A percentile compares a stretch with the other conserved stretches of the same genome.
phyloP scores from a whole-genome alignment of 2,888 invertebrate species.

The Eurytoma adleriae region DNA sequence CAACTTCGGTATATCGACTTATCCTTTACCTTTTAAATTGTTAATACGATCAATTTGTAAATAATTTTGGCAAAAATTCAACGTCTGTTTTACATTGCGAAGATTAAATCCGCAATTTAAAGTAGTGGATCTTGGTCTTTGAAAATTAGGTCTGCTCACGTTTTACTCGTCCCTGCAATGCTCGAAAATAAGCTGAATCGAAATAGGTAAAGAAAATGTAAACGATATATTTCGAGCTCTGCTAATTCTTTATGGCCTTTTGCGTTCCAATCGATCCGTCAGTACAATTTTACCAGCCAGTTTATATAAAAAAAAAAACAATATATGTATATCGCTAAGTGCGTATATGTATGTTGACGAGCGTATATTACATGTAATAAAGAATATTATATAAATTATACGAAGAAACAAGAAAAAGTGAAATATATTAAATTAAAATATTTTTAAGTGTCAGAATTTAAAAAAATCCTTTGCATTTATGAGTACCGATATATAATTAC shows the following conservation, averaged over 20 bases:
- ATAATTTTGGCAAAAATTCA: slow-evolving; percentile 21
- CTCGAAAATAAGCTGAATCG: slow-evolving; percentile 37
- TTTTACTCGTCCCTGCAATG: slow-evolving; percentile 48
- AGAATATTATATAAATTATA: slow-evolving; percentile 58
- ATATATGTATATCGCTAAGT: slow-evolving; percentile 42
- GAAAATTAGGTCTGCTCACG: slow-evolving; percentile 36
- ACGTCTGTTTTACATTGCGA: slow-evolving; percentile 1
- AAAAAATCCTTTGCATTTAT: slow-evolving; percentile 42
- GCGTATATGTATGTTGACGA: slow-evolving; percentile 46
- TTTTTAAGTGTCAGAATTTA: slow-evolving; percentile 52
- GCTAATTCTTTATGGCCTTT: slow-evolving; percentile 51
- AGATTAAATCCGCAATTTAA: not conserved
- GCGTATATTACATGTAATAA: slow-evolving; percentile 57
- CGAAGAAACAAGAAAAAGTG: slow-evolving; percentile 44
- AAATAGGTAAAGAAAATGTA: slow-evolving; percentile 1
- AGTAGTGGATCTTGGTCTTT: slow-evolving; percentile 42
- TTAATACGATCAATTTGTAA: not conserved
- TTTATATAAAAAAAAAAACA: slow-evolving; percentile 42
- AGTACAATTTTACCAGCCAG: slow-evolving; percentile 59
- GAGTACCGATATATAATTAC: slow-evolving; percentile 26
- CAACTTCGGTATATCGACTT: not conserved
- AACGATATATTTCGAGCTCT: slow-evolving; percentile 41
- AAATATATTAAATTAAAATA: slow-evolving; percentile 55
- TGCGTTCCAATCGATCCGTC: slow-evolving; percentile 54
- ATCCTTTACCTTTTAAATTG: not conserved